Base-by-base conservation (phyloP, 2,888 invertebrate species). In the Neoitamus cyanurus region DNA sequence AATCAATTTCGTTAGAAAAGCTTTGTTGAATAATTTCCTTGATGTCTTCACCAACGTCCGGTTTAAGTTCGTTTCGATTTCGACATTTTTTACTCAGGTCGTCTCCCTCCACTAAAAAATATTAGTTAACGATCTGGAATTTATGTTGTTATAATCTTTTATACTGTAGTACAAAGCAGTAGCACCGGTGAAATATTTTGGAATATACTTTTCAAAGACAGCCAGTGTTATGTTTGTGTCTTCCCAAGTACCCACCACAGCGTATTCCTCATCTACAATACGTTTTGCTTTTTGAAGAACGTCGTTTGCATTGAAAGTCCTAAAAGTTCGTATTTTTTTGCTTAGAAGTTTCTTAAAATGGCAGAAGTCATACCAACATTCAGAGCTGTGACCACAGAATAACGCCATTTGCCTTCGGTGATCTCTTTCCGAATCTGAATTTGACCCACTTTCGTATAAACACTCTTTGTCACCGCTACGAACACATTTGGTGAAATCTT, bases 191-290 rank as follows among this genome's bases (percentile, higher is more conserved):
- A 97, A 97, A 92, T 96, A 97, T 85, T 94, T 92, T 0, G 97
- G 97, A 87, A 97, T 93, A 90, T 97, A 97, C 87, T 95, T 93
- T 90, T 97, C 97, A 83, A 97, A 92, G 1, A 97, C 97, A 4
- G 95, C 93, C 28, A 97, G 92, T 0, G 97, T 97, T 3, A 95
- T 93, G 91, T 97, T 97, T 90, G 97, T 93, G 88, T 97, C 97
- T 89, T 97, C 97, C 77, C 97, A 93, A 6, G 97, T 95, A 0
- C 97, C 97, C 1, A 97, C 97, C 0, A 97, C 97, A 0, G 97
- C 95, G 89, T 96, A 97, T 88, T 97, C 95, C 88, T 94, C 93
- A 89, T 97, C 97, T 1, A 97, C 97, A 46, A 96, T 95, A 42
- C 94, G 92, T 91, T 97, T 97, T 0, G 97, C 97, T 84, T 95